Percentiles rank a stretch among this genome's conserved stretches.
These are phyloP conservation scores for Scylla paramamosain DNA, from an alignment of 1,140 invertebrate species.

Conservation along the genomic window DNA sequence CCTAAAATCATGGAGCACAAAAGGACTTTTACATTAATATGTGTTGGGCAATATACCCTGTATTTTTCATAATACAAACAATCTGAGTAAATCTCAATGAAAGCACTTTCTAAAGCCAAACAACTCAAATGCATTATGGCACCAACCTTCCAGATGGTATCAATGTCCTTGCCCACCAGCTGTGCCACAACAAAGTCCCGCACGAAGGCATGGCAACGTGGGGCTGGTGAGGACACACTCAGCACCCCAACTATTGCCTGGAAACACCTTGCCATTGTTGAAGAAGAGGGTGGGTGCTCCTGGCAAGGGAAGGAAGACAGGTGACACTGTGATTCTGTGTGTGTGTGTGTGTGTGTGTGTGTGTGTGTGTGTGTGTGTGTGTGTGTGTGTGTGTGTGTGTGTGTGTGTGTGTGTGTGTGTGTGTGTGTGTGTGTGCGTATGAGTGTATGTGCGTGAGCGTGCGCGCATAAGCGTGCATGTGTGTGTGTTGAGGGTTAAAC, in stretches of 20 bases:
- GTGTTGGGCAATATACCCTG: no score
- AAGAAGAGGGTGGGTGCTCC: slow-evolving; percentile 88
- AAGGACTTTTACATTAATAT: no score
- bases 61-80: no score
- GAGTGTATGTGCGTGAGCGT: no score
- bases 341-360: background rate
- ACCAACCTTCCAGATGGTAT: slow-evolving; percentile 86
- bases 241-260: slow-evolving; percentile 91
- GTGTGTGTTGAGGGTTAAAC: no score
- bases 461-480: no score
- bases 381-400: no score
- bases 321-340: background rate
- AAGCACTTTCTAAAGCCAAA: no score
- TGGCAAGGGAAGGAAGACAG: slow-evolving; percentile 80
- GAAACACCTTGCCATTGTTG: slow-evolving; percentile 88
- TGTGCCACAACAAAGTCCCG: slow-evolving; percentile 92
- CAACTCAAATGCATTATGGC: no score
- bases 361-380: no score
- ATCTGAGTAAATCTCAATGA: no score
- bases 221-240: slow-evolving; percentile 83
- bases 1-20: no score
- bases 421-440: background rate
- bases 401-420: background rate
- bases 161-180: slow-evolving; percentile 89
- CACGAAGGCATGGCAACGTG: slow-evolving; percentile 87